phyloP scores from a whole-genome alignment of 2,888 invertebrate species.

The Platypus cylindrus region DNA sequence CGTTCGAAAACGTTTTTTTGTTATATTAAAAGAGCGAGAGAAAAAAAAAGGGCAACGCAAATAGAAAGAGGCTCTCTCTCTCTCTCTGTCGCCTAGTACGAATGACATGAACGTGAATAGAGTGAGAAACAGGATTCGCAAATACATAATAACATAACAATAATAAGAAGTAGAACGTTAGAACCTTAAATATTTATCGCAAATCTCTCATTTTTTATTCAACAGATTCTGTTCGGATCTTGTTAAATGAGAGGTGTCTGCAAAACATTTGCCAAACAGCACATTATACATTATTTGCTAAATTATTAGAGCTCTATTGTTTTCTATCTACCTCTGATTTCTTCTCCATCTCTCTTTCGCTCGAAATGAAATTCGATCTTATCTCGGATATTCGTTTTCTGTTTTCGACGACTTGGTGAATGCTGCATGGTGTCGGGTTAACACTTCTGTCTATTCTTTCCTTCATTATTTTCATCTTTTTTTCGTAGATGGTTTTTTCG shows the following conservation, averaged over 20 bases:
- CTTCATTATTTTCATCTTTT: background rate
- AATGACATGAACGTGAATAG: no score
- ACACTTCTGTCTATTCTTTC: slow-evolving; percentile 4
- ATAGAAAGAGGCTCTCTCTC: no score
- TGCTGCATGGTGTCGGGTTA: slow-evolving; percentile 13
- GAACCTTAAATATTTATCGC: slow-evolving; percentile 14
- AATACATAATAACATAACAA: no score
- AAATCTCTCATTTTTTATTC: slow-evolving; percentile 14
- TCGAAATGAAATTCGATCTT: slow-evolving; percentile 13
- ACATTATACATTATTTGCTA: slow-evolving; percentile 14
- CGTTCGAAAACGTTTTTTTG: no score
- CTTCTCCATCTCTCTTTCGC: slow-evolving; percentile 13
- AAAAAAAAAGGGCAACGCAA: no score
- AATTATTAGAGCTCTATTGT: slow-evolving; percentile 12
- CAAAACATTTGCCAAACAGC: slow-evolving; percentile 15
- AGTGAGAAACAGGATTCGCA: no score
- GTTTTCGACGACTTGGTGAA: no score
- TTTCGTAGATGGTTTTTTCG: background rate
- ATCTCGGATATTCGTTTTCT: slow-evolving; percentile 5
- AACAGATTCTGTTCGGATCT: slow-evolving; percentile 11
- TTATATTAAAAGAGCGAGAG: no score
- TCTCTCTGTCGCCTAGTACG: no score
- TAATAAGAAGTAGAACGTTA: no score
- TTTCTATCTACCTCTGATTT: no score
- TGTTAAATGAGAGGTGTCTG: slow-evolving; percentile 16